These are phyloP conservation scores for Brachypteracias leptosomus DNA, from an alignment of 2,113 vertebrate genomes.

Conservation along the genomic window DNA sequence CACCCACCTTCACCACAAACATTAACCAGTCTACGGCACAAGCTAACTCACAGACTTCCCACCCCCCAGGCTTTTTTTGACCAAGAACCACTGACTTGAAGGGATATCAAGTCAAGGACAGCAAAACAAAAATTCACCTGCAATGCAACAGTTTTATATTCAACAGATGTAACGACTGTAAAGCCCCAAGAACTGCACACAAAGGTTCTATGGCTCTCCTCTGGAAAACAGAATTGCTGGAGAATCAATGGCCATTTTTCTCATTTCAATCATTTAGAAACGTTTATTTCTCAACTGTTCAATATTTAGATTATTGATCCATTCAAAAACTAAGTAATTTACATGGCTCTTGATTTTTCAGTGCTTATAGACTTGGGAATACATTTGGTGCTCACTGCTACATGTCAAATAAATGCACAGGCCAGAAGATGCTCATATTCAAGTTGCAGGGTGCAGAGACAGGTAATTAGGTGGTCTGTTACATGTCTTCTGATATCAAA, in stretches of 20 bases:
- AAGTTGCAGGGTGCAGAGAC: neutral
- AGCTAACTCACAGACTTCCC: neutral
- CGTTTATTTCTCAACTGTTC: neutral
- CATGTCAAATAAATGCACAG: neutral
- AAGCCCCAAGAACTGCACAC: slow-evolving; percentile 15
- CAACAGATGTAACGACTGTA: neutral
- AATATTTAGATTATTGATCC: slow-evolving; percentile 26
- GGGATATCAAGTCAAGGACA: neutral
- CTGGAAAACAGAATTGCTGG: neutral
- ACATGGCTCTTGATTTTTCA: neutral
- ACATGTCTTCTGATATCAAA: neutral
- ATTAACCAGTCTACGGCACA: neutral
- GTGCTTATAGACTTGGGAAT: neutral
- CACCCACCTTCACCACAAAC: neutral
- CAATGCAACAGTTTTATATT: slow-evolving; percentile 50
- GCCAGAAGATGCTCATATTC: neutral
- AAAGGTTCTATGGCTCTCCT: neutral
- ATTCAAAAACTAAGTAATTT: neutral
- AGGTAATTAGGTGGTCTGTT: neutral
- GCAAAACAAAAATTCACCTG: slow-evolving; percentile 6
- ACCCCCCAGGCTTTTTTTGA: neutral
- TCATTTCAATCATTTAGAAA: slow-evolving; percentile 27
- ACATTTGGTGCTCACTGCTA: neutral
- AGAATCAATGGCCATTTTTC: slow-evolving; percentile 31
- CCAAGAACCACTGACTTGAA: neutral